Conservation (phyloP, 1,140 invertebrate species). For the Drosophila parvula region DNA sequence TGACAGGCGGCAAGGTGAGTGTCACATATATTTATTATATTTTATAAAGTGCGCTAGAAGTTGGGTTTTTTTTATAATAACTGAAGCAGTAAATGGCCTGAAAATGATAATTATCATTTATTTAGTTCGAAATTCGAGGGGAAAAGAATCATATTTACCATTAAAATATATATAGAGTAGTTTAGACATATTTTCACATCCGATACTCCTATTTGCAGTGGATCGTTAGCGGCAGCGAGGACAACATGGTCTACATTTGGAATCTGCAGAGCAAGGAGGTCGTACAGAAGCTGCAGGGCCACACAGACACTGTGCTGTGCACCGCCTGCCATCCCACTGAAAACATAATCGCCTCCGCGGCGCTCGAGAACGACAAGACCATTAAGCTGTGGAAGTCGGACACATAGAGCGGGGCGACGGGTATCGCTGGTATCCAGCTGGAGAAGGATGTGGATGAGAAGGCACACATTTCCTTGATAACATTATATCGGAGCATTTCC, state of each 20-base stretch:
- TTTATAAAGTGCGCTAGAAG: no score
- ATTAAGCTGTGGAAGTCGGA: slow-evolving; percentile 99
- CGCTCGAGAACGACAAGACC: slow-evolving; percentile 99
- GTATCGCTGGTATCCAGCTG: slow-evolving; percentile 58
- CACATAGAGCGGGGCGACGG: slow-evolving; percentile 87
- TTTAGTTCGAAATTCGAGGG: no score
- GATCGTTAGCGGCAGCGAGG: slow-evolving; percentile 99
- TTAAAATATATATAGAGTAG: no score
- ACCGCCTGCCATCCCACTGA: slow-evolving; percentile 99
- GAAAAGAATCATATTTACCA: no score
- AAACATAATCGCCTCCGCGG: slow-evolving; percentile 99
- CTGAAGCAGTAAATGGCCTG: no score
- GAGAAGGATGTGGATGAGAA: slow-evolving; percentile 7
- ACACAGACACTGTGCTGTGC: slow-evolving; percentile 98
- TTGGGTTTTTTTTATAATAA: neutral
- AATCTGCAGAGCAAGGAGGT: slow-evolving; percentile 99
- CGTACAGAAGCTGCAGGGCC: slow-evolving; percentile 98
- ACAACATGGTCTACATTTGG: slow-evolving; percentile 99
- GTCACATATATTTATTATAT: no score
- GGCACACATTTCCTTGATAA: slow-evolving; percentile 45
- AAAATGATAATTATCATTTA: no score
- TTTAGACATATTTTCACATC: no score
- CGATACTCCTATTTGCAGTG: slow-evolving; percentile 86
- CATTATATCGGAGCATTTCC: neutral
- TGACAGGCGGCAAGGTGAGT: slow-evolving; percentile 98